phyloP scores from a whole-genome alignment of 1,140 invertebrate genomes.

The Drosophila parvula region DNA sequence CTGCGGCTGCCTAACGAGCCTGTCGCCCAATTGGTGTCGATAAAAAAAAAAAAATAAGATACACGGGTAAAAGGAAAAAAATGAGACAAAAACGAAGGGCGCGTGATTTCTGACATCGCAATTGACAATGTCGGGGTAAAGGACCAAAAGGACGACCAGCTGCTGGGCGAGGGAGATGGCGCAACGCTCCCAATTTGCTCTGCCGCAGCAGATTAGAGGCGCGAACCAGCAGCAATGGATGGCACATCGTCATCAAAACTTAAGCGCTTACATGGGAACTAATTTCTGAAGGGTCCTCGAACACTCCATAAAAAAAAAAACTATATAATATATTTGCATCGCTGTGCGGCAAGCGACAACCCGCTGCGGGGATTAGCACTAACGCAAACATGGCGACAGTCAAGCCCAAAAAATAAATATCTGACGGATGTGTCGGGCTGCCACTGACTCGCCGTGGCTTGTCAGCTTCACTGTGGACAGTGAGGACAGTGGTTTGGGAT shows the following conservation, averaged over 20 bases:
- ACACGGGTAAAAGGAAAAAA: conserved; percentile 33
- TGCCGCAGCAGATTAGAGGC: conserved; percentile 60
- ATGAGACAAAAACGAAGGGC: conserved; percentile 42
- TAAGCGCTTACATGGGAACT: conserved; percentile 82
- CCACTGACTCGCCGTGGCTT: conserved; percentile 75
- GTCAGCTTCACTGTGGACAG: conserved; percentile 67
- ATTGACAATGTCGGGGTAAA: conserved; percentile 56
- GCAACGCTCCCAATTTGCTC: conserved; percentile 62
- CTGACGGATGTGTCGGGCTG: conserved; percentile 59
- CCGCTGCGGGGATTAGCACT: conserved; percentile 78
- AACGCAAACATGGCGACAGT: conserved; percentile 75
- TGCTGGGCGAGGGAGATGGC: conserved; percentile 40
- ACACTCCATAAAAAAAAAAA: conserved; percentile 70
- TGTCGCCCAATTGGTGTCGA: conserved; percentile 50
- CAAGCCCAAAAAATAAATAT: conserved; percentile 46
- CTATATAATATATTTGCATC: conserved; percentile 66
- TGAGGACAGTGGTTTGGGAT: neutral
- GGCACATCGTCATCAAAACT: conserved; percentile 58
- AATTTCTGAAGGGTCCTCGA: conserved; percentile 78
- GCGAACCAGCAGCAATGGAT: conserved; percentile 16
- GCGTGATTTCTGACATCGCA: conserved; percentile 77
- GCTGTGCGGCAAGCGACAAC: conserved; percentile 70
- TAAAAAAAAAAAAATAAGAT: conserved; percentile 21
- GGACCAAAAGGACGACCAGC: conserved; percentile 57
- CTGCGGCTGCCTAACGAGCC: conserved; percentile 58